Evolutionary conservation across 2,888 invertebrate species (phyloP), one percentile per base, ranked within the genome.

Genomic region (Sphaerophoria rueppellii): DNA sequence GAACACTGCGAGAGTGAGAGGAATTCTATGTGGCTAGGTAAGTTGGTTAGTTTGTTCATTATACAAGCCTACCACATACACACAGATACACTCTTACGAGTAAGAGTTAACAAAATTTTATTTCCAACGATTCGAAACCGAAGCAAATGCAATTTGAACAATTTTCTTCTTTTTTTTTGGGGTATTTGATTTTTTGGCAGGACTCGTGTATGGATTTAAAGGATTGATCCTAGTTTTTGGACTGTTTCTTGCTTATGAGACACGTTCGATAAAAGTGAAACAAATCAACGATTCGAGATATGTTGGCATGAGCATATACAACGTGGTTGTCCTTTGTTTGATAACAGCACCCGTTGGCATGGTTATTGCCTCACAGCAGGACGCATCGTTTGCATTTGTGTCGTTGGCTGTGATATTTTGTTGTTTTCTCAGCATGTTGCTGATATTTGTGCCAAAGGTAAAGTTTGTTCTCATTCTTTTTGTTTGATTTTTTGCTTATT

Each of bases 271-370:
- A 87, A 99, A 99, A 93, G 96, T 99, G 76, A 96, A 97, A 88
- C 98, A 98, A 92, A 98, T 99, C 90, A 99, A 99, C 92, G 99
- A 99, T 93, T 98, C 98, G 0, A 95, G 99, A 89, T 98, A 98
- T 91, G 99, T 99, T 35, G 99, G 98, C 87, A 98, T 99, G 98
- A 98, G 98, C 90, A 99, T 99, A 91, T 99, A 99, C 94, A 99
- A 99, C 92, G 99, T 99, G 88, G 99, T 99, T 87, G 98, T 99
- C 52, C 94, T 99, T 71, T 99, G 99, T 91, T 93, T 99, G 89
- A 99, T 99, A 92, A 99, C 99, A 7, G 99, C 98, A 24, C 99
- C 99, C 0, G 99, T 99, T 77, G 97, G 98, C 55, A 95, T 99
- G 93, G 98, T 99, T 87, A 99, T 99, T 89, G 96, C 97, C 86